A percentile compares a stretch with the other conserved stretches of the same genome.
Conservation (phyloP, 2,797 vertebrate genomes). For the Falco concolor region DNA sequence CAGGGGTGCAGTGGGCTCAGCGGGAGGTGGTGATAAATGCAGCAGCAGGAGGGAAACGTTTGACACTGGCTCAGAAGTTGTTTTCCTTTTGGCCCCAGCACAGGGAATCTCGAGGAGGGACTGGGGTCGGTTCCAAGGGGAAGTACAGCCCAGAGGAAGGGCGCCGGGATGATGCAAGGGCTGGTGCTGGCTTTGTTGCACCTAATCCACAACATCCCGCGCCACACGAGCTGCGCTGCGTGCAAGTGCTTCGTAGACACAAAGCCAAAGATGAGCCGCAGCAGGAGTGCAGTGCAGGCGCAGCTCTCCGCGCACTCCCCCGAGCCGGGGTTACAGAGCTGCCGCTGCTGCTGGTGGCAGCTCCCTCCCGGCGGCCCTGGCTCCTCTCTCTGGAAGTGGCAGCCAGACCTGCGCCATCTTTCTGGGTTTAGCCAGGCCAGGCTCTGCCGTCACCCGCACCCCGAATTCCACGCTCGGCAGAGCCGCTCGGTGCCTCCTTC, state of each 20-base stretch:
- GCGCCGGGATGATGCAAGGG: rapidly evolving
- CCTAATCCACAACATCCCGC: neutral
- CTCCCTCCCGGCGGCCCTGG: neutral
- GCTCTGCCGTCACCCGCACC: neutral
- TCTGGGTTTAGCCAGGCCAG: neutral
- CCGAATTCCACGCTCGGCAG: rapidly evolving
- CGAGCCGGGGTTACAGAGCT: neutral
- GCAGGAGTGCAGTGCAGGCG: rapidly evolving
- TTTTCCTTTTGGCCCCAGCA: neutral
- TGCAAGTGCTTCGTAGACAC: neutral
- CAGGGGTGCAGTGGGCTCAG: neutral
- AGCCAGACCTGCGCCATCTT: neutral
- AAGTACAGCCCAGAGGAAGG: neutral
- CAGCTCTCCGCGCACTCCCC: neutral
- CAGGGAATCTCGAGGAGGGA: neutral
- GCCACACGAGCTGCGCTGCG: rapidly evolving
- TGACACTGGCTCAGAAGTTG: rapidly evolving
- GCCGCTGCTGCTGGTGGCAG: neutral
- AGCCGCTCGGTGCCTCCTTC: neutral
- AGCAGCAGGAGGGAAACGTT: neutral
- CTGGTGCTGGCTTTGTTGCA: neutral
- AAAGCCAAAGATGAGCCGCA: neutral
- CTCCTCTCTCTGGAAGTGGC: neutral
- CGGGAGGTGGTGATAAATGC: neutral
- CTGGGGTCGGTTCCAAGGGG: neutral